These are phyloP conservation scores for Artibeus jamaicensis DNA, from an alignment of 2,797 vertebrate genomes.

Conservation along the genomic window DNA sequence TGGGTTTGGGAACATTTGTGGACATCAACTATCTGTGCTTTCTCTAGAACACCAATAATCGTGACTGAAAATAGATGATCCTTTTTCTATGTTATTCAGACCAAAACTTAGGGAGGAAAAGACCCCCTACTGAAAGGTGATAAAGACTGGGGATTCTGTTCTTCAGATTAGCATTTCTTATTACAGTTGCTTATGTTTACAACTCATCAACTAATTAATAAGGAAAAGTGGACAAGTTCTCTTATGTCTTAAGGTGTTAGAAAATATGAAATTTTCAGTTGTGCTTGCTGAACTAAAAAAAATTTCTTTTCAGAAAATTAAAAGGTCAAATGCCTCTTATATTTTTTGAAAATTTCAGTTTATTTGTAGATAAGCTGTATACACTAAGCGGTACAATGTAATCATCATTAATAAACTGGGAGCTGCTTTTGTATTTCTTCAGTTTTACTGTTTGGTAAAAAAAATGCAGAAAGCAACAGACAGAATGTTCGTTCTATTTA, in stretches of 20 bases:
- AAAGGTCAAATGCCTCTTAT: conserved; percentile 45
- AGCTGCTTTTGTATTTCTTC: not conserved
- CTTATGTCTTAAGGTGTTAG: conserved; percentile 32
- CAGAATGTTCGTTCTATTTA: not conserved
- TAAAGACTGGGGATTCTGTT: conserved; percentile 10
- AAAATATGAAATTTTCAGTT: conserved; percentile 46
- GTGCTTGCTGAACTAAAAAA: conserved; percentile 40
- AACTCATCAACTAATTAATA: conserved; percentile 50
- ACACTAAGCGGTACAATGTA: not conserved
- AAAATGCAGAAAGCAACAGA: conserved; percentile 13
- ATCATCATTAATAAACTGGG: not conserved
- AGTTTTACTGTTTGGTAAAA: conserved; percentile 32
- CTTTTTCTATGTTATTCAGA: not conserved
- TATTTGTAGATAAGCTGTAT: no score
- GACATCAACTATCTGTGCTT: not conserved
- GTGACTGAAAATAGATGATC: not conserved
- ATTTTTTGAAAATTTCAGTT: not conserved
- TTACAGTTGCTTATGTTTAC: conserved; percentile 17
- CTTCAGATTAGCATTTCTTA: conserved; percentile 45
- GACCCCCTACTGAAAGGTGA: not conserved
- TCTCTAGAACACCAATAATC: not conserved
- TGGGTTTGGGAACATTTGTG: not conserved
- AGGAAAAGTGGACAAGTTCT: conserved; percentile 34
- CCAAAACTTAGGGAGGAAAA: conserved; percentile 13
- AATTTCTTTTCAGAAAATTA: conserved; percentile 46